phyloP scores from a whole-genome alignment of 2,888 invertebrate genomes.

The Dorcus hopei region DNA sequence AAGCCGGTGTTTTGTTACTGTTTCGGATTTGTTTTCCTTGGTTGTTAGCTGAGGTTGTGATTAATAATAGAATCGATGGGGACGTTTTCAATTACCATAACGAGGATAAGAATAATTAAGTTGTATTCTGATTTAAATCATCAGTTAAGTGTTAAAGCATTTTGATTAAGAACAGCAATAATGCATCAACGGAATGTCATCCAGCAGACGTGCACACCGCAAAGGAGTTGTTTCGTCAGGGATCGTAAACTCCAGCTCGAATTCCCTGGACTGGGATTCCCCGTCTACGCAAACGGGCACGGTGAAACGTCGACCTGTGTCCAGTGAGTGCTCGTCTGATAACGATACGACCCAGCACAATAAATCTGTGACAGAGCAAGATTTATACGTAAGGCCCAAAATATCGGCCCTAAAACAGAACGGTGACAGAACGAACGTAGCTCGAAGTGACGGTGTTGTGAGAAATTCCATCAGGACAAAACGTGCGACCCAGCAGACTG shows the following conservation, averaged over 20 bases:
- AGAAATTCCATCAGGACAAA: slow-evolving; percentile 9
- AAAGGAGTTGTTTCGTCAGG: slow-evolving; percentile 31
- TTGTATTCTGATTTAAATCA: too few relatives aligned
- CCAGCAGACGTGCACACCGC: slow-evolving; percentile 28
- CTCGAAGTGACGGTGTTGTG: not conserved
- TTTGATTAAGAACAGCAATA: not conserved
- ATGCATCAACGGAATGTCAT: slow-evolving; percentile 17
- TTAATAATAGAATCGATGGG: too few relatives aligned
- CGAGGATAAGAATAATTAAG: too few relatives aligned
- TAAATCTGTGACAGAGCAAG: slow-evolving; percentile 1
- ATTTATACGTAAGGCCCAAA: slow-evolving; percentile 9
- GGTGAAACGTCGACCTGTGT: slow-evolving; percentile 64
- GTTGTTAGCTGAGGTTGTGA: too few relatives aligned
- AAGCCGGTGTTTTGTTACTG: slow-evolving; percentile 3
- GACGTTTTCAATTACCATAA: too few relatives aligned
- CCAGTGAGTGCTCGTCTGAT: slow-evolving; percentile 35
- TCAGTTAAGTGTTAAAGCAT: too few relatives aligned
- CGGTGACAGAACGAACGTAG: not conserved
- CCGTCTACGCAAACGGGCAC: slow-evolving; percentile 70
- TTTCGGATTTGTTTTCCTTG: not conserved
- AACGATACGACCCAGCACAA: slow-evolving; percentile 7
- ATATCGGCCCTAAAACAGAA: not conserved
- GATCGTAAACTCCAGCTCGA: slow-evolving; percentile 25
- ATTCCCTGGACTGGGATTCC: slow-evolving; percentile 67
- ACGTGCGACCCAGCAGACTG: slow-evolving; percentile 17